Evolutionary conservation across 1,140 invertebrate species (phyloP).

Genomic region (Lepidurus arcticus): DNA sequence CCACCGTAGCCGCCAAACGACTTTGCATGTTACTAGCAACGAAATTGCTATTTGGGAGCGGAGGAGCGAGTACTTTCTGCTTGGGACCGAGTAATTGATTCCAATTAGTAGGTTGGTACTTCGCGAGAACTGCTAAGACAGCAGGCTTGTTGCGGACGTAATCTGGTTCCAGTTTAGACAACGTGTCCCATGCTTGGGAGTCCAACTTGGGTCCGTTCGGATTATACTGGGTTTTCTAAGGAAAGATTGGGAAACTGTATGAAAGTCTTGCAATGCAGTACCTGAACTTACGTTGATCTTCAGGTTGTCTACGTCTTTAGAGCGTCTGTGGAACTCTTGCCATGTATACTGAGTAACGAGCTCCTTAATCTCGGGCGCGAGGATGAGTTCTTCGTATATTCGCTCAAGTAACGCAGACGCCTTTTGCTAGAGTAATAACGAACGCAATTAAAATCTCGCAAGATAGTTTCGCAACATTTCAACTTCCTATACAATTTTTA

Average conservation of each 20-base stretch:
- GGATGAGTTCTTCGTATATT: background rate
- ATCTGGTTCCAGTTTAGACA: background rate
- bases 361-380: background rate
- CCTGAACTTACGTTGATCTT: background rate
- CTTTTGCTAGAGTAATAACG: background rate
- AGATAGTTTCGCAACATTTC: too few species aligned
- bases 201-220: background rate
- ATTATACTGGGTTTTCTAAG: background rate
- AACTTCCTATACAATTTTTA: too few species aligned
- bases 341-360: background rate
- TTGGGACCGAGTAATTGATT: constrained; percentile 26
- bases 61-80: background rate
- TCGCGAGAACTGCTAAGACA: background rate
- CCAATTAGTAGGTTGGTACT: background rate
- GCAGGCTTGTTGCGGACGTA: background rate
- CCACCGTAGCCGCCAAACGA: background rate
- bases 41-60: background rate
- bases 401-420: background rate
- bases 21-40: background rate
- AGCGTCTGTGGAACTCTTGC: background rate
- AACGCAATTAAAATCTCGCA: background rate
- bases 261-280: background rate
- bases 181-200: background rate
- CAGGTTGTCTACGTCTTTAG: background rate
- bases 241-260: background rate